phyloP scores from a whole-genome alignment of 64 coral and sea anemone species.

The Dendronephthya gigantea region DNA sequence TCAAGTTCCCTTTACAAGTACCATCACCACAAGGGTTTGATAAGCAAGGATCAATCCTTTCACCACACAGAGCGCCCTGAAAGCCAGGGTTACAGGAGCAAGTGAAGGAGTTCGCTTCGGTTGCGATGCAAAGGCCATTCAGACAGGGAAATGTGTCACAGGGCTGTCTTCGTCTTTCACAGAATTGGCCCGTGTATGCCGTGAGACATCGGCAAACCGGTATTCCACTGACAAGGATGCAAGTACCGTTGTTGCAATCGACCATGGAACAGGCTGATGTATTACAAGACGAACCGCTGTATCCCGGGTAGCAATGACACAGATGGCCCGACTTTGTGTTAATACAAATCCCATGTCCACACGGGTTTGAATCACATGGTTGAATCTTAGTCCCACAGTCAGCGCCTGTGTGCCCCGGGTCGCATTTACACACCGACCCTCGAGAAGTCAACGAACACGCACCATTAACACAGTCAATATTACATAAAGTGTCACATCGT shows the following conservation, averaged over 20 bases:
- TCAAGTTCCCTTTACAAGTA: conserved; percentile 23
- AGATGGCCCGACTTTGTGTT: conserved; percentile 5
- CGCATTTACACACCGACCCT: neutral
- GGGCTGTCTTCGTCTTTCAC: conserved; percentile 29
- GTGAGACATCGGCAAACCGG: conserved; percentile 38
- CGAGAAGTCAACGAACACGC: neutral
- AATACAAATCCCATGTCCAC: conserved; percentile 45
- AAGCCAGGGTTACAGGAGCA: conserved; percentile 52
- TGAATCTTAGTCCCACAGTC: conserved; percentile 30
- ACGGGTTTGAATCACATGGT: conserved; percentile 41
- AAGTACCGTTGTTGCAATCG: conserved; percentile 14
- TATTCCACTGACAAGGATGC: neutral
- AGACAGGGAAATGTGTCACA: conserved; percentile 40
- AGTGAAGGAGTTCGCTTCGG: neutral
- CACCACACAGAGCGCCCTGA: conserved; percentile 39
- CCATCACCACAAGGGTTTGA: conserved; percentile 37
- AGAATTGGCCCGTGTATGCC: conserved; percentile 36
- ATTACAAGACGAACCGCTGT: conserved; percentile 33
- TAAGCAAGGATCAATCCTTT: conserved; percentile 18
- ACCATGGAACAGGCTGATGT: neutral
- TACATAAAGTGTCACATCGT: neutral
- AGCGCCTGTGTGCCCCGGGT: conserved; percentile 5
- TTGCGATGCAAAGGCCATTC: conserved; percentile 32
- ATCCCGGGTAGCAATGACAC: conserved; percentile 46
- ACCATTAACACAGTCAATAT: neutral